phyloP scores from a whole-genome alignment of 2,888 invertebrate genomes.

The Epirrhoe alternata region DNA sequence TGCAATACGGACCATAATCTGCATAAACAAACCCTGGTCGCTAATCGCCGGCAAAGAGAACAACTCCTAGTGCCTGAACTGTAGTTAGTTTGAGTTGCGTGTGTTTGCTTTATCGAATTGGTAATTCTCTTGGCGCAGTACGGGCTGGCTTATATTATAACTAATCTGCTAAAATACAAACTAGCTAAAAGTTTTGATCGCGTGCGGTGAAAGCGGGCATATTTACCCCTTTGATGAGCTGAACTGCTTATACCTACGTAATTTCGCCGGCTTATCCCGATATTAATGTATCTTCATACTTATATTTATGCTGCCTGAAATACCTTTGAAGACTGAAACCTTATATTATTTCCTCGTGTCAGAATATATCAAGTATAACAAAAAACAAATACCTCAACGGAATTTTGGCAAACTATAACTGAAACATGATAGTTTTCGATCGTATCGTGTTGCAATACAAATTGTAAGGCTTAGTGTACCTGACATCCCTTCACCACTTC shows the following conservation, averaged over 20 bases:
- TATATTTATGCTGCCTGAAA: conserved; percentile 15
- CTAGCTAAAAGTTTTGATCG: conserved; percentile 43
- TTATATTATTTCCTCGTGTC: neutral
- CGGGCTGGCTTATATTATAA: conserved; percentile 48
- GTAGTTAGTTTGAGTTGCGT: conserved; percentile 46
- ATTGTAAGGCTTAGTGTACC: conserved; percentile 24
- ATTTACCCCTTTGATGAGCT: conserved; percentile 46
- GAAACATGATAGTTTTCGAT: conserved; percentile 23
- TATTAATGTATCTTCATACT: conserved; percentile 44
- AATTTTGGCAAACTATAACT: conserved; percentile 10
- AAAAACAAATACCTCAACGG: neutral
- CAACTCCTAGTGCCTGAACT: conserved; percentile 34
- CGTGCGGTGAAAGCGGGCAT: conserved; percentile 45
- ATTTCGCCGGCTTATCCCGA: conserved; percentile 43
- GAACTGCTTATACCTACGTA: conserved; percentile 44
- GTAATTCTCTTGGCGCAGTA: conserved; percentile 45
- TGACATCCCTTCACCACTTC: conserved; percentile 22
- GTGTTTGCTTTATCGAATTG: conserved; percentile 58
- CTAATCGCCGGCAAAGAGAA: conserved; percentile 34
- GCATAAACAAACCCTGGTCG: conserved; percentile 18
- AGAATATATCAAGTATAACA: neutral
- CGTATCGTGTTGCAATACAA: conserved; percentile 28
- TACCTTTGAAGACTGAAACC: neutral
- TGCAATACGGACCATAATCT: conserved; percentile 12
- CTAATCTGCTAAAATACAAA: conserved; percentile 55